These are phyloP conservation scores for Montipora sp. DNA, from an alignment of 64 coral and sea anemone genomes.

Conservation along the genomic window DNA sequence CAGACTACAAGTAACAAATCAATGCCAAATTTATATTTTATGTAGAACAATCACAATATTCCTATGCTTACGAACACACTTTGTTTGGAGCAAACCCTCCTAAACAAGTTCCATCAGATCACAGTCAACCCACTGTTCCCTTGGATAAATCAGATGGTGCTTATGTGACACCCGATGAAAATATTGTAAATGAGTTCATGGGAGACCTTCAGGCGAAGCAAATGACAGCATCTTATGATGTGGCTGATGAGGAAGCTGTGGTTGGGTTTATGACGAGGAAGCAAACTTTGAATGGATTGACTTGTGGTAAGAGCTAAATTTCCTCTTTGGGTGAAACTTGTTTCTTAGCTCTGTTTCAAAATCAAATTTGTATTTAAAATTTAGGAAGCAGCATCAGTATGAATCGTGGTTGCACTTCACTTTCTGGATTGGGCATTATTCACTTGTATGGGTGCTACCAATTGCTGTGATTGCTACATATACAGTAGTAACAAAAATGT, in stretches of 20 bases:
- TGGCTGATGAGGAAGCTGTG: conserved; percentile 47
- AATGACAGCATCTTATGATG: conserved; percentile 4
- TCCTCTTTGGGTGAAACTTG: neutral
- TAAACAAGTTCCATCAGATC: neutral
- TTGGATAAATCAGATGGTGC: neutral
- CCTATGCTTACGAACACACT: conserved; percentile 66
- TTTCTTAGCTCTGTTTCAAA: neutral
- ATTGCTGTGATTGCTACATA: no score
- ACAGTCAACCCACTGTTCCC: neutral
- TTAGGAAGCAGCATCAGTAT: neutral
- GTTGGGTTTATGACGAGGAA: conserved; percentile 37
- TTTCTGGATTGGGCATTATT: no score
- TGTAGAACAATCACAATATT: conserved; percentile 60
- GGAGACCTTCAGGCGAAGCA: conserved; percentile 19
- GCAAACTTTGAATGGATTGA: conserved; percentile 14
- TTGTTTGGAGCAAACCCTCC: neutral
- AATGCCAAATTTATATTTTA: neutral
- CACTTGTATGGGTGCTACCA: no score
- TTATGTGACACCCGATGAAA: conserved; percentile 48
- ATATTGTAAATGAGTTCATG: conserved; percentile 54
- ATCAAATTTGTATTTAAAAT: neutral
- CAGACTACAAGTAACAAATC: no score
- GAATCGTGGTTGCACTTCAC: no score
- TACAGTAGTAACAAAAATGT: no score
- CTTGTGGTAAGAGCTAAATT: neutral